Evolutionary conservation across 1,140 invertebrate species (phyloP).

Genomic region (Pogonus chalceus): DNA sequence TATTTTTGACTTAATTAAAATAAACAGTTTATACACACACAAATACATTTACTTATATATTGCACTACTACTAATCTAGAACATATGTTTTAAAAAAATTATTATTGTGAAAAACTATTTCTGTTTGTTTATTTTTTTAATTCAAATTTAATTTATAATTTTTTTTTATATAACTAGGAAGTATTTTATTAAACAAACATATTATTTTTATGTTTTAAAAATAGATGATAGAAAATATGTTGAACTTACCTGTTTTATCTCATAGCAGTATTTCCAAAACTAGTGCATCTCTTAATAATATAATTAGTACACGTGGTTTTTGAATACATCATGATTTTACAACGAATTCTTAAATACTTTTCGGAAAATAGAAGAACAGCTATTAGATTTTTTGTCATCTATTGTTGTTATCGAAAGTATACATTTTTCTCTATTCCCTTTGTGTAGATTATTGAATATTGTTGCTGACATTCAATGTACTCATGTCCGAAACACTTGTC

Average conservation of each 20-base stretch:
- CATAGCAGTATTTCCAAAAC: neutral
- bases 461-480: neutral
- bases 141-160: too few relatives aligned
- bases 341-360: neutral
- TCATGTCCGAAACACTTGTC: neutral
- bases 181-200: too few relatives aligned
- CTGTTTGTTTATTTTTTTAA: too few relatives aligned
- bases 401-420: neutral
- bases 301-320: neutral
- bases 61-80: too few relatives aligned
- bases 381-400: neutral
- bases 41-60: too few relatives aligned
- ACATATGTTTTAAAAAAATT: too few relatives aligned
- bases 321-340: neutral
- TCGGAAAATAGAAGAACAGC: neutral
- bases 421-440: too few relatives aligned
- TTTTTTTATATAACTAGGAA: too few relatives aligned
- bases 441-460: neutral
- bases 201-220: too few relatives aligned
- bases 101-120: too few relatives aligned
- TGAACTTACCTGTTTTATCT: neutral
- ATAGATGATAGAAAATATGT: too few relatives aligned
- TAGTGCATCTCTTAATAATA: neutral
- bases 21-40: neutral
- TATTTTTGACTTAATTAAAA: neutral